Evolutionary conservation across 2,888 invertebrate genomes (phyloP).

Genomic region (Laspeyria flexula): DNA sequence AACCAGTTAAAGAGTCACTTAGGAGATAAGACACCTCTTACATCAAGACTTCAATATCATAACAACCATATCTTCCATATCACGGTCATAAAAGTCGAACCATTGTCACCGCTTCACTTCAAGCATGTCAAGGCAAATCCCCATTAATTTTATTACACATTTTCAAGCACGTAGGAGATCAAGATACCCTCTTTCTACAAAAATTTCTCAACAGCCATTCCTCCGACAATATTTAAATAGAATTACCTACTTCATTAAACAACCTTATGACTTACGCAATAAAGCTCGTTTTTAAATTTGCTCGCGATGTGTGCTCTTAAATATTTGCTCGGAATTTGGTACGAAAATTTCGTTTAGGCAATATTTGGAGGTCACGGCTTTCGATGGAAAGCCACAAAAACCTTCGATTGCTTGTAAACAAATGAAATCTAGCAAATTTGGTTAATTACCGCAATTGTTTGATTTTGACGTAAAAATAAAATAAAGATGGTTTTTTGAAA

Average conservation of each 20-base stretch:
- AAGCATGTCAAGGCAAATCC: conserved; percentile 30
- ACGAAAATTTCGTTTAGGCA: conserved; percentile 8
- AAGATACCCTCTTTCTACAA: conserved; percentile 26
- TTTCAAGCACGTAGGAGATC: conserved; percentile 10
- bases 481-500: too few species aligned
- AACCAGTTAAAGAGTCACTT: background rate
- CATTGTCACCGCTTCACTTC: background rate
- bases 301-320: conserved; percentile 13
- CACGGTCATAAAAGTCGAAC: background rate
- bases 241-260: conserved; percentile 15
- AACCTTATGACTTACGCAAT: conserved; percentile 17
- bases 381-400: conserved; percentile 20
- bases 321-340: conserved; percentile 25
- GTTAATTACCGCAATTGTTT: background rate
- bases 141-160: conserved; percentile 12
- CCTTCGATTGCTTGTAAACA: conserved; percentile 12
- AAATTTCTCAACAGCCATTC: conserved; percentile 38
- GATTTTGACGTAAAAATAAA: background rate
- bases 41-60: background rate
- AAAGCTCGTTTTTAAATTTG: conserved; percentile 7
- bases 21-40: background rate
- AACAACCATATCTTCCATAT: background rate
- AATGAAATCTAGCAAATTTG: background rate
- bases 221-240: conserved; percentile 27
- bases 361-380: conserved; percentile 11